Conservation (phyloP, 2,888 invertebrate genomes). For the Exocentrus adspersus region DNA sequence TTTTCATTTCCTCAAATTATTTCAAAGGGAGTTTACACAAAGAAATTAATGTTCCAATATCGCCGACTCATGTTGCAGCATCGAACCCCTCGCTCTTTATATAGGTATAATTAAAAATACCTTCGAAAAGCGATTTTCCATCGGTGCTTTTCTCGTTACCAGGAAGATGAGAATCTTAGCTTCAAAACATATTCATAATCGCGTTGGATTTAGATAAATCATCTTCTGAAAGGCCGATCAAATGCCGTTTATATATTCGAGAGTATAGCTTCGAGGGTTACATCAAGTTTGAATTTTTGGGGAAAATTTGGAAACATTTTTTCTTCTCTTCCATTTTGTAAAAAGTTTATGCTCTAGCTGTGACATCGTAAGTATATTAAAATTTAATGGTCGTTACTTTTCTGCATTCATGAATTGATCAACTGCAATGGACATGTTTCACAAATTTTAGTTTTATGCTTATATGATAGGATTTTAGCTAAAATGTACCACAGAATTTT, state of each 20-base stretch:
- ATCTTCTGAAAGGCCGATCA: background rate
- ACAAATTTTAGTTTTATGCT: no score
- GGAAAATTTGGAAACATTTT: no score
- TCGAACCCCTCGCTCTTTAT: background rate
- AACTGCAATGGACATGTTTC: no score
- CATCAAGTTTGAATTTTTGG: no score
- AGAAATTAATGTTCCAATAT: constrained; percentile 4
- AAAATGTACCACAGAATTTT: no score
- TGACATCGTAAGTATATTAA: no score
- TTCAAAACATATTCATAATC: background rate
- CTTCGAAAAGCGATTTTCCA: constrained; percentile 8
- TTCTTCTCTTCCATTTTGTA: no score
- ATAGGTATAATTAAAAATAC: constrained; percentile 18
- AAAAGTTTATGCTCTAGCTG: no score
- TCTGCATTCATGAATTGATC: no score
- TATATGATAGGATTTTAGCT: no score
- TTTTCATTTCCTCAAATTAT: background rate
- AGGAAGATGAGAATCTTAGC: background rate
- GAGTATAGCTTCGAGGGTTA: no score
- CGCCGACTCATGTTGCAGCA: background rate
- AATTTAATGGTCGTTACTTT: no score
- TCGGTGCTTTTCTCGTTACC: background rate
- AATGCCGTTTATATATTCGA: background rate
- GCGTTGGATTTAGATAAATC: background rate
- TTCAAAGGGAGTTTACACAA: constrained; percentile 1